These are phyloP conservation scores for Lepidostoma basale DNA, from an alignment of 1,140 invertebrate genomes.

Conservation along the genomic window DNA sequence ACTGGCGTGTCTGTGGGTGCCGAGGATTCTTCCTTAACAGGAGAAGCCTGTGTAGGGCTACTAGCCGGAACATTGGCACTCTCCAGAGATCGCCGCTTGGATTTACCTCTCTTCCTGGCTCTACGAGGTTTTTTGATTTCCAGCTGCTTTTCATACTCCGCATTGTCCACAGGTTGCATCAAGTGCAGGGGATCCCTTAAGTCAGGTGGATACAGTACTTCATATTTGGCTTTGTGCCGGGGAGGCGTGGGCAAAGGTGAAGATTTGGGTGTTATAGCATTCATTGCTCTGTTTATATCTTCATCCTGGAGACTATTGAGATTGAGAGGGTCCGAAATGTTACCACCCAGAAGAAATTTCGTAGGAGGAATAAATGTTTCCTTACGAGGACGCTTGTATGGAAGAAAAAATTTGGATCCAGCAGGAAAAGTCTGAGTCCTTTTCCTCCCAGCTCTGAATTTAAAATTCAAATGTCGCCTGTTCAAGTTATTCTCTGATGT, in stretches of 20 bases:
- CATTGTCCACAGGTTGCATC: slow-evolving; percentile 78
- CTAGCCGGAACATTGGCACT: slow-evolving; percentile 54
- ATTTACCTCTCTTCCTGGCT: slow-evolving; percentile 62
- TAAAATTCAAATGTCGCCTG: slow-evolving; percentile 53
- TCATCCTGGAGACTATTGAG: slow-evolving; percentile 90
- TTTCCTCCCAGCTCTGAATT: slow-evolving; percentile 52
- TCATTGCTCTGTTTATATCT: slow-evolving; percentile 82
- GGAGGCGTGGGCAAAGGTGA: slow-evolving; percentile 88
- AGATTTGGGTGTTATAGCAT: slow-evolving; percentile 85
- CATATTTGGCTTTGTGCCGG: slow-evolving; percentile 79
- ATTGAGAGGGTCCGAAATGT: slow-evolving; percentile 94
- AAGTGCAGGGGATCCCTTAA: slow-evolving; percentile 90
- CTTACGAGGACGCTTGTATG: slow-evolving; percentile 73
- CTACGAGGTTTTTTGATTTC: slow-evolving; percentile 68
- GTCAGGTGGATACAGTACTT: slow-evolving; percentile 92
- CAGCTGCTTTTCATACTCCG: slow-evolving; percentile 78
- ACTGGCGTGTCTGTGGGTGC: slow-evolving; percentile 45
- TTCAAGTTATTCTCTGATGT: slow-evolving; percentile 52
- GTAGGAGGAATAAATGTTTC: slow-evolving; percentile 81
- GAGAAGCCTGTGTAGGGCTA: slow-evolving; percentile 29
- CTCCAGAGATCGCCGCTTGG: slow-evolving; percentile 65
- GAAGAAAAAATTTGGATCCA: slow-evolving; percentile 65
- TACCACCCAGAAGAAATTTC: slow-evolving; percentile 93
- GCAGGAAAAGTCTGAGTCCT: slow-evolving; percentile 57
- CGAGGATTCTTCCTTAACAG: slow-evolving; percentile 27